Evolutionary conservation across 2,113 vertebrate genomes (phyloP), one percentile per base, ranked within the genome.

Genomic region (Gorsachius goisagi): DNA sequence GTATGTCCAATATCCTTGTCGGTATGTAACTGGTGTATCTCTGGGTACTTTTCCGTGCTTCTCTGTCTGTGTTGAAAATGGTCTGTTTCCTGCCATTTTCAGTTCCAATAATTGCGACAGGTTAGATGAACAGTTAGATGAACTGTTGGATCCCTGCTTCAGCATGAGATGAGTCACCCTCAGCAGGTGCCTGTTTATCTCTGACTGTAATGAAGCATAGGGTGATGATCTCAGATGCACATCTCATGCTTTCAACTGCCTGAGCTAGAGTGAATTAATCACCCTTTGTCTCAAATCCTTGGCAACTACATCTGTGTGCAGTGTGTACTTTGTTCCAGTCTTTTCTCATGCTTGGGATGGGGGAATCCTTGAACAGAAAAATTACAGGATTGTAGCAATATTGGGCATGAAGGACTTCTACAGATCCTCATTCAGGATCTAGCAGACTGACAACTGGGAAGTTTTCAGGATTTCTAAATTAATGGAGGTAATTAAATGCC

Each of bases 121-220:
- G 75, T 82, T 93, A 78, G 39, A 64, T 85, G 66, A 95, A 79
- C 35, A 89, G 37, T 41, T 41, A 41, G 39, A 41, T 41, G 39
- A 41, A 81, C 64, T 94, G 3, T 52, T 73, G 80, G 39, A 87
- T 89, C 39, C 33, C 16, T 59, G 15, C 73, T 95, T 94, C 72
- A 89, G 68, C 44, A 33, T 71, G 75, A 80, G 63, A 80, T 97
- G 93, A 97, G 77, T 96, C 95, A 97, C 39, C 39, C 91, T 94
- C 91, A 95, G 87, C 81, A 96, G 93, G 87, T 93, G 82, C 68
- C 92, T 95, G 41, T 90, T 93, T 95, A 53, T 92, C 89, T 96
- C 60, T 92, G 55, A 84, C 68, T 89, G 37, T 74, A 87, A n/a
- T 73, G 85, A 94, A 92, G 88, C 94, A 92, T 3, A 62, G 66